Percentiles rank a stretch among this genome's conserved stretches.
Evolutionary conservation across 2,888 invertebrate species (phyloP).

Genomic region (Pantelozetes paolii): DNA sequence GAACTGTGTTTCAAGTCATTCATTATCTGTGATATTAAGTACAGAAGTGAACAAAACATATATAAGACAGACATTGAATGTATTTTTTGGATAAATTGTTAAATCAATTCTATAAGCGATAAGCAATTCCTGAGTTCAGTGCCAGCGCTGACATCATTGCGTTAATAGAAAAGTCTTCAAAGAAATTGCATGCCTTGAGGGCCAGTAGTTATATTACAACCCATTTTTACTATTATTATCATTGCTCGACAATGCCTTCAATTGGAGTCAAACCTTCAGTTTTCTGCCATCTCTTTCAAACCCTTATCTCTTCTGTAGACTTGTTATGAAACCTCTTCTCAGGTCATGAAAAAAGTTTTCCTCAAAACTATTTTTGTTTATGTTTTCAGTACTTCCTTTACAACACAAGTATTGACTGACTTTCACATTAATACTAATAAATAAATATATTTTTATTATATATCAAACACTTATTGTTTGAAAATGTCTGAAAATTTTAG

Average conservation of each 20-base stretch:
- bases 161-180: neutral
- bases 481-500: too few relatives aligned
- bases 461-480: neutral
- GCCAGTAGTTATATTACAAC: neutral
- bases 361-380: neutral
- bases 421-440: neutral
- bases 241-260: constrained; percentile 11
- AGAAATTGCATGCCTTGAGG: constrained; percentile 1
- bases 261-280: neutral
- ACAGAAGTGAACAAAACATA: neutral
- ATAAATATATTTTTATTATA: neutral
- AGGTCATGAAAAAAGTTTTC: constrained; percentile 3
- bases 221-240: constrained; percentile 15
- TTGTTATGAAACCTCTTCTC: constrained; percentile 19
- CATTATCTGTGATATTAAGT: neutral
- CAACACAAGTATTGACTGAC: constrained; percentile 2
- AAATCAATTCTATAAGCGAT: neutral
- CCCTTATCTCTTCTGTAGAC: constrained; percentile 7
- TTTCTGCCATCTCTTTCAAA: constrained; percentile 19
- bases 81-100: neutral
- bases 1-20: neutral
- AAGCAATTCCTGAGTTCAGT: neutral
- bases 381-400: neutral
- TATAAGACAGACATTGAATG: neutral
- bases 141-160: neutral